Evolutionary conservation across 2,113 vertebrate species (phyloP).

Genomic region (Eulemur macaco): DNA sequence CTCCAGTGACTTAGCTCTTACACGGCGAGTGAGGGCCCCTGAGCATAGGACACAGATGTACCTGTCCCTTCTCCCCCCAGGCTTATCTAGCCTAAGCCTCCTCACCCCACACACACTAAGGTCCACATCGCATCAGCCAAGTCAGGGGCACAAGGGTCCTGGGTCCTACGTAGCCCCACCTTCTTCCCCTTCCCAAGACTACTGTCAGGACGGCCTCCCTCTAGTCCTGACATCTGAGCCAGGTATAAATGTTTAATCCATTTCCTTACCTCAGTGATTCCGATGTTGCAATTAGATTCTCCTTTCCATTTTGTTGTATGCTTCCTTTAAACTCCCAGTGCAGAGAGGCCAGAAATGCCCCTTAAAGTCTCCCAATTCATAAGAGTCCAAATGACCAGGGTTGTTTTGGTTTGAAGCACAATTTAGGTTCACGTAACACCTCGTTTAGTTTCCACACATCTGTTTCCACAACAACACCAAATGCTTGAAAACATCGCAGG

Average conservation of each 20-base stretch:
- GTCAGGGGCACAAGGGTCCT: neutral
- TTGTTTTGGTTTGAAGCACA: neutral
- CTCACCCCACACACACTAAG: neutral
- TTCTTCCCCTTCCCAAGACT: neutral
- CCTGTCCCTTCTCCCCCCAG: fast-evolving
- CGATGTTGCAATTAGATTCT: neutral
- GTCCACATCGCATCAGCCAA: neutral
- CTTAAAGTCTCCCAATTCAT: neutral
- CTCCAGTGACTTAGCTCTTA: neutral
- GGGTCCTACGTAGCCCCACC: neutral
- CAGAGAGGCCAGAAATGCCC: neutral
- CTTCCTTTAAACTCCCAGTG: neutral
- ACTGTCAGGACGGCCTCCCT: neutral
- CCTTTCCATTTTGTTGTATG: neutral
- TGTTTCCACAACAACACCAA: neutral
- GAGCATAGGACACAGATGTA: fast-evolving
- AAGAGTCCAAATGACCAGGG: neutral
- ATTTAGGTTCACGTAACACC: neutral
- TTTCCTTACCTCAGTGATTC: neutral
- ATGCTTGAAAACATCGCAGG: neutral
- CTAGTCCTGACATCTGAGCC: neutral
- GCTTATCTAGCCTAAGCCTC: neutral
- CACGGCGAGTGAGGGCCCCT: neutral
- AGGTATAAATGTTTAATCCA: too few species aligned
- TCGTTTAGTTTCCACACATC: neutral